phyloP scores from a whole-genome alignment of 2,888 invertebrate species.

The Bruchidius siliquastri region DNA sequence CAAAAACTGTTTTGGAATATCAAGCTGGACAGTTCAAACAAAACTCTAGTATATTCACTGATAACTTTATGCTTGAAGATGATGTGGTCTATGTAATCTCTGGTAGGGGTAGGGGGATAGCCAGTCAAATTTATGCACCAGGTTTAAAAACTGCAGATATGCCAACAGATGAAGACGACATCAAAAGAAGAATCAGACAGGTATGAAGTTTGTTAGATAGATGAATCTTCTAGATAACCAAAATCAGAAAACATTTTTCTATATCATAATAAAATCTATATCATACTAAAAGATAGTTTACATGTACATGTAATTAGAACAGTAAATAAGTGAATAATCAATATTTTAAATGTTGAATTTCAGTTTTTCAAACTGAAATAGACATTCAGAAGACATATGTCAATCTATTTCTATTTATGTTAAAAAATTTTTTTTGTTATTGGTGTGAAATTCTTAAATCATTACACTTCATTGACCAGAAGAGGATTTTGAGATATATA shows the following conservation, averaged over 20 bases:
- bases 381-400: background rate
- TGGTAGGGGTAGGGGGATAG: slow-evolving; percentile 18
- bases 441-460: no score
- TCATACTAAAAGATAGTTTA: no score
- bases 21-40: slow-evolving; percentile 9
- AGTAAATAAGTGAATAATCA: no score
- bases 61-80: slow-evolving; percentile 2
- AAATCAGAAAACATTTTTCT: no score
- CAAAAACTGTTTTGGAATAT: slow-evolving; percentile 14
- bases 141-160: background rate
- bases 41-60: slow-evolving; percentile 13
- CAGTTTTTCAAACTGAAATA: background rate
- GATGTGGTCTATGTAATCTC: slow-evolving; percentile 8
- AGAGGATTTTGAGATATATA: no score
- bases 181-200: slow-evolving; percentile 11
- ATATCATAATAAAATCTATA: no score
- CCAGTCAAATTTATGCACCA: slow-evolving; percentile 7
- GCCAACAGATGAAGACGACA: slow-evolving; percentile 3
- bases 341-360: no score
- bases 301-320: no score
- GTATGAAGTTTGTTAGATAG: slow-evolving; percentile 2
- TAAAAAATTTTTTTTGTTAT: no score
- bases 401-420: background rate
- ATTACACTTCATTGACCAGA: no score
- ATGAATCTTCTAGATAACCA: no score